Evolutionary conservation across 2,797 vertebrate genomes (phyloP), one percentile per base, ranked within the genome.

Genomic region (Amazona ochrocephala): DNA sequence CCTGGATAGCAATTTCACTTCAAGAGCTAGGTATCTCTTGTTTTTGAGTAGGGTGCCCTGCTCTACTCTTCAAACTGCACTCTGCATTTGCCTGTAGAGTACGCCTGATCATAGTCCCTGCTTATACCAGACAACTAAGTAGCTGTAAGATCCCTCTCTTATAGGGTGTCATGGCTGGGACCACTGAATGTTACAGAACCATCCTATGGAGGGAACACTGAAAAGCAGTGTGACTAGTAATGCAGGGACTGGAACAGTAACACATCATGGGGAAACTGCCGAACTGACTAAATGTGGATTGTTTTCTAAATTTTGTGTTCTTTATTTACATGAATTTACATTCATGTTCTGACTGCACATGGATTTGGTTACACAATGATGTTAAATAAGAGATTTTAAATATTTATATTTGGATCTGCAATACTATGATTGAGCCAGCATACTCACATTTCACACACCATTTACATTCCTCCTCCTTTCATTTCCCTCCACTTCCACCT

Each of bases 21-120:
- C 27, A n/a, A 68, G 32, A 89, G 23, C 19, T 54, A 89, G 26
- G 16, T 54, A 2, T 32, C 23, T 51, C 51, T 77, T 17, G 12
- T 7, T 54, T 89, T 72, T 62, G 50, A 79, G 44, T 32, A 62
- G 20, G 50, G 34, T 3, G 5, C 19, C 64, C 51, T 53, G 32
- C 32, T 86, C 39, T 20, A 1, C 62, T 75, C 47, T 56, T 82
- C 66, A 60, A 71, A 56, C 30, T 17, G 23, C 10, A 18, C 3
- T 45, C 62, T 4, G 0, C 4, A 3, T 19, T 19, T 47, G 30
- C 50, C 66, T 1, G 1, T 6, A 39, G 32, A 86, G 37, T 45
- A 39, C 18, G 78, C 20, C 32, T 48, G 29, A 39, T 32, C 44
- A 37, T 3, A 64, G 48, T 18, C 13, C n/a, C 56, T 37, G 27